Base-by-base conservation (phyloP, 92 coral and sea anemone genomes). In the Zoanthus solanderi region DNA sequence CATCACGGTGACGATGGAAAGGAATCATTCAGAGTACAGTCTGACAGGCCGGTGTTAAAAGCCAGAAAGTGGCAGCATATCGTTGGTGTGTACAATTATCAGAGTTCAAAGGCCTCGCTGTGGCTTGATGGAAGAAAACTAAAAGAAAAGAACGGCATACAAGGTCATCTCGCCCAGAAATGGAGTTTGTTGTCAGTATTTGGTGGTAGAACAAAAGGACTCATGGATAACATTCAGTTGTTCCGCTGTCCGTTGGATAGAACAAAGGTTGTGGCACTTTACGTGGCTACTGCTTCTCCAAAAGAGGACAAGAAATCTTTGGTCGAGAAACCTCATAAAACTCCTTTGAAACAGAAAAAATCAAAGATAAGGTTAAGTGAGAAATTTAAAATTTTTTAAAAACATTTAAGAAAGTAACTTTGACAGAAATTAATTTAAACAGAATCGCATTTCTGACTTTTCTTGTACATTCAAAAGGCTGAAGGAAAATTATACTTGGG, bases 251-350 rank as follows among this genome's bases (percentile, higher is more conserved):
- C 96, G 0, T 82, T 95, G 86, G 98, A 95, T 80, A 95, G 92
- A 89, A 95, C 98, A 77, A 95, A 95, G 91, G 89, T 95, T 9
- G 92, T 95, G 23, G 98, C 98, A 11, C 88, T 95, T 75, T 95
- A 89, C 18, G 98, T 95, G 37, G 75, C 98, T 45, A 88, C 91
- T 32, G 94, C 98, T 18, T 87, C 96, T 5, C 98, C 94, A 47
- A 89, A 92, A 61, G 94, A 94, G 60, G 91, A 88, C 71, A 94
- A 92, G 71, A 91, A 75, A 32, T 88, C 90, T 30, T 16, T 29
- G 15, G 89, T 92, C 34, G 86, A 89, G 31, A 72, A 53, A 84
- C 92, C 80, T 9, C 78, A 71, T 53, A 29, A 63, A 18, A 28
- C 11, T 11, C 1, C 14, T 54, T 12, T 54, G 16, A 5, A 16